Percentiles rank a stretch among this genome's conserved stretches.
These are phyloP conservation scores for Hetaerina americana DNA, from an alignment of 1,140 invertebrate genomes.

Conservation along the genomic window DNA sequence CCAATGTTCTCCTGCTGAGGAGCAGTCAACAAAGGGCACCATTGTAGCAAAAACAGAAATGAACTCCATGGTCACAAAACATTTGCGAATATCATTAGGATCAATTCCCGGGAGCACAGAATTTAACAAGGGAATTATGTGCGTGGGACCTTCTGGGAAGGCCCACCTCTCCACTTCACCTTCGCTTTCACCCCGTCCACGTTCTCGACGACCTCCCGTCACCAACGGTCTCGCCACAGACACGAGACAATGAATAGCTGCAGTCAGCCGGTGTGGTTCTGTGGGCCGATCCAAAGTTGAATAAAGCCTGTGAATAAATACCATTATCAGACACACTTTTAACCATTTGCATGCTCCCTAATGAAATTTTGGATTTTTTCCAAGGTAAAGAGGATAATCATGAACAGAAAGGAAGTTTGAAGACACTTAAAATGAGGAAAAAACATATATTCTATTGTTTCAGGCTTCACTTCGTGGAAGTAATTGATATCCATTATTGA, in stretches of 20 bases:
- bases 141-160: slow-evolving; percentile 61
- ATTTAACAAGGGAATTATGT: slow-evolving; percentile 69
- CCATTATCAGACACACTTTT: neutral
- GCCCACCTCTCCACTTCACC: slow-evolving; percentile 20
- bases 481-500: too few species aligned
- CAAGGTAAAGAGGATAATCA: neutral
- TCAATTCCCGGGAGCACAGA: slow-evolving; percentile 76
- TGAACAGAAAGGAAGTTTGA: too few species aligned
- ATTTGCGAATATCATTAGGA: slow-evolving; percentile 79
- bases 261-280: slow-evolving; percentile 73
- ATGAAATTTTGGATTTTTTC: neutral
- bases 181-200: slow-evolving; percentile 17
- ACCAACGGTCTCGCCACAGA: slow-evolving; percentile 56
- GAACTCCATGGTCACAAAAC: slow-evolving; percentile 62
- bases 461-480: too few species aligned
- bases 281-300: slow-evolving; percentile 68
- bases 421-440: too few species aligned
- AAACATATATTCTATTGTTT: too few species aligned
- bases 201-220: slow-evolving; percentile 37
- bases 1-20: slow-evolving; percentile 47
- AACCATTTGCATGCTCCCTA: neutral
- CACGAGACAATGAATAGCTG: slow-evolving; percentile 61
- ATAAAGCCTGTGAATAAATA: slow-evolving; percentile 38
- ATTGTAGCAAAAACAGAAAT: slow-evolving; percentile 60
- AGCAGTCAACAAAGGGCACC: slow-evolving; percentile 74